Conservation (phyloP, 2,888 invertebrate species). For the Mimas tiliae region DNA sequence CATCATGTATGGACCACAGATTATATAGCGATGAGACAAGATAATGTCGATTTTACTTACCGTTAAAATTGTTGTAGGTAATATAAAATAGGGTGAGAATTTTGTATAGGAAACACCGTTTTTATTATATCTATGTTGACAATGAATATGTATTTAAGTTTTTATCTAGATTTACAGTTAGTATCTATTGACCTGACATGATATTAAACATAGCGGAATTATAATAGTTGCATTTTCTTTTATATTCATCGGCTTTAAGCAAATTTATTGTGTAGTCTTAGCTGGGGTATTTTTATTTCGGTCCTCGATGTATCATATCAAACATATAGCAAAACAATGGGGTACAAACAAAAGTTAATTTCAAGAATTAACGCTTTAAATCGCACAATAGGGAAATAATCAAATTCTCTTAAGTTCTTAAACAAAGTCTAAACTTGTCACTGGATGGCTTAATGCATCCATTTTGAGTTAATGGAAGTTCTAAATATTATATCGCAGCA, state of each 20-base stretch:
- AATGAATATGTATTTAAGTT: constrained; percentile 21
- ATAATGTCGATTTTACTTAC: constrained; percentile 36
- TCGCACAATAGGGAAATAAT: not conserved
- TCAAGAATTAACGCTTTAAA: not conserved
- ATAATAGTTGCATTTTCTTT: not conserved
- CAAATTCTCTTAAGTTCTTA: not conserved
- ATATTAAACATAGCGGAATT: not conserved
- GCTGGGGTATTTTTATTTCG: not conserved
- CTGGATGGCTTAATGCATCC: constrained; percentile 10
- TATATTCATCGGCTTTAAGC: not conserved
- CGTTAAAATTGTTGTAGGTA: constrained; percentile 36
- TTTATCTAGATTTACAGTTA: constrained; percentile 21
- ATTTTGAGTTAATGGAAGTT: constrained; percentile 30
- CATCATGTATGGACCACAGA: constrained; percentile 12
- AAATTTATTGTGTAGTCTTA: not conserved
- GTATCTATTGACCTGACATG: constrained; percentile 6
- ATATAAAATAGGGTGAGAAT: constrained; percentile 38
- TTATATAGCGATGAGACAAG: constrained; percentile 24
- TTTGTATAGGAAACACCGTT: constrained; percentile 27
- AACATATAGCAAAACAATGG: too few species aligned
- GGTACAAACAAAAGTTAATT: too few species aligned
- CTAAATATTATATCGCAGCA: constrained; percentile 40
- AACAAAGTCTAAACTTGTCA: not conserved
- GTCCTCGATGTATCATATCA: too few species aligned
- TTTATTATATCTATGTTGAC: constrained; percentile 11